phyloP scores from a whole-genome alignment of 2,888 invertebrate species.

The Tuta absoluta region DNA sequence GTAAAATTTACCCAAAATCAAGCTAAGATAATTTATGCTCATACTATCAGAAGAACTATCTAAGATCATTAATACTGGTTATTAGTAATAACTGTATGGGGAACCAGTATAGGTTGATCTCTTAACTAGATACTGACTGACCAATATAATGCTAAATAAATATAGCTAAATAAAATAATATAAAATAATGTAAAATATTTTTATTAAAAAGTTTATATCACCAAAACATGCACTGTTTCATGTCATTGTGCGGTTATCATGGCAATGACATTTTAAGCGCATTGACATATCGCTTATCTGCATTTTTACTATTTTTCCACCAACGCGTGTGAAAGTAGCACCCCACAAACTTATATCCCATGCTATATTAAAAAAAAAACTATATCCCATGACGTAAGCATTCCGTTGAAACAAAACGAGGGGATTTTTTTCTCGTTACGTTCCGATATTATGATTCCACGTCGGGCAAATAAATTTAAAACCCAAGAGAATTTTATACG shows the following conservation, averaged over 20 bases:
- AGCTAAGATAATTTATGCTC: no score
- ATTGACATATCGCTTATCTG: constrained; percentile 35
- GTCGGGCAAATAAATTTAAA: constrained; percentile 68
- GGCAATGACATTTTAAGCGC: constrained; percentile 2
- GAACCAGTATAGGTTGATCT: no score
- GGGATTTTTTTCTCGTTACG: constrained; percentile 53
- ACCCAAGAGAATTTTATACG: constrained; percentile 15
- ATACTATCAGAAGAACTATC: no score
- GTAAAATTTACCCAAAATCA: no score
- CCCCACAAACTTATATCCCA: constrained; percentile 34
- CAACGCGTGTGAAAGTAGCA: constrained; percentile 43
- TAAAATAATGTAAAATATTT: background rate
- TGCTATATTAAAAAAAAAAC: no score
- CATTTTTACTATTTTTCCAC: constrained; percentile 27
- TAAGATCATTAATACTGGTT: no score
- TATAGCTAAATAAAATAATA: background rate
- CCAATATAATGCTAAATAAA: no score
- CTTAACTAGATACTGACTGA: no score
- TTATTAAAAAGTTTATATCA: background rate
- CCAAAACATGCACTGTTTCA: constrained; percentile 1
- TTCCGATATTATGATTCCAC: constrained; percentile 48
- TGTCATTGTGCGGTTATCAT: constrained; percentile 5
- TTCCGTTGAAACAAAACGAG: constrained; percentile 56
- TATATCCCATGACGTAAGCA: constrained; percentile 42
- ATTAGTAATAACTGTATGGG: no score